Evolutionary conservation across 2,888 invertebrate genomes (phyloP).

Genomic region (Iselma pallidipennis): DNA sequence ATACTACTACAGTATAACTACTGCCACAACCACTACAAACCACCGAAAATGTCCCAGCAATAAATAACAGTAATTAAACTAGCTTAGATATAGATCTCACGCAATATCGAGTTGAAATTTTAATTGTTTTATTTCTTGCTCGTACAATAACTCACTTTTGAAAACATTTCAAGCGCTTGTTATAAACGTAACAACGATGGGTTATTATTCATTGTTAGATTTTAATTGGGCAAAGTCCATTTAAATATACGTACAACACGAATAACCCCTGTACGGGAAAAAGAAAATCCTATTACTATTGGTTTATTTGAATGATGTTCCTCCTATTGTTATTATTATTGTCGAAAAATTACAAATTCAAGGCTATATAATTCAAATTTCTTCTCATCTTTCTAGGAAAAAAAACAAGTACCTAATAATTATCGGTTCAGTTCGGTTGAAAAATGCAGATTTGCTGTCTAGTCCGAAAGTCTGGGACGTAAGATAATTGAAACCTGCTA

Average conservation of each 20-base stretch:
- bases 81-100: slow-evolving; percentile 21
- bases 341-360: too few relatives aligned
- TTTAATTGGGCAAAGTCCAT: background rate
- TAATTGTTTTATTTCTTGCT: slow-evolving; percentile 9
- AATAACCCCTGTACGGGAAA: too few relatives aligned
- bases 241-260: background rate
- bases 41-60: slow-evolving; percentile 19
- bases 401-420: too few relatives aligned
- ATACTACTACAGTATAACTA: background rate
- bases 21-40: background rate
- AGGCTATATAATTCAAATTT: too few relatives aligned
- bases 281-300: too few relatives aligned
- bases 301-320: too few relatives aligned
- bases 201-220: background rate
- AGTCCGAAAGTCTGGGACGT: background rate
- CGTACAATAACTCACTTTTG: slow-evolving; percentile 4
- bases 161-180: slow-evolving; percentile 5
- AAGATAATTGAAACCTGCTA: background rate
- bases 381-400: too few relatives aligned
- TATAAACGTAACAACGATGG: background rate
- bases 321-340: too few relatives aligned
- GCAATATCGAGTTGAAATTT: slow-evolving; percentile 17
- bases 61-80: slow-evolving; percentile 24
- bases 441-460: background rate
- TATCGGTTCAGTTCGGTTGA: background rate